These are phyloP conservation scores for Thamnaconus septentrionalis DNA, from an alignment of 2,113 vertebrate species.

Conservation along the genomic window DNA sequence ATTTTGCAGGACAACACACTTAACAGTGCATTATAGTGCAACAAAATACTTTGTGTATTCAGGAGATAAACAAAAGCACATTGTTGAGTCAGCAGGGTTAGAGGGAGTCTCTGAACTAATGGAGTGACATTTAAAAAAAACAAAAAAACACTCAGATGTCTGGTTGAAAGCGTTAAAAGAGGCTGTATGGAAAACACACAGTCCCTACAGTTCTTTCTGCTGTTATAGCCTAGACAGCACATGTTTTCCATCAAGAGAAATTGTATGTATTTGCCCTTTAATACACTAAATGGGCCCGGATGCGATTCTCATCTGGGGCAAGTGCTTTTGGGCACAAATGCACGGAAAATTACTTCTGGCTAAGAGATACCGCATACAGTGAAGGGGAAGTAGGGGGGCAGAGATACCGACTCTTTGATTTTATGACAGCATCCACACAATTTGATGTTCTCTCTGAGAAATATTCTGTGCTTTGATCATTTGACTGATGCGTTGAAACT, in stretches of 20 bases:
- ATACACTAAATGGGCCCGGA: constrained; percentile 53
- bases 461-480: constrained; percentile 13
- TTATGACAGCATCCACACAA: constrained; percentile 43
- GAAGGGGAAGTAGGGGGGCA: constrained; percentile 2
- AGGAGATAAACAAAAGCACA: constrained; percentile 28
- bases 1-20: constrained; percentile 25
- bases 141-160: constrained; percentile 6
- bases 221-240: constrained; percentile 22
- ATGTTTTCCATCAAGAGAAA: constrained; percentile 49
- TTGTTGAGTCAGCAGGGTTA: constrained; percentile 43
- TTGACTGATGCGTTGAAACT: constrained; percentile 8
- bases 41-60: constrained; percentile 25
- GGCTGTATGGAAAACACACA: constrained; percentile 37
- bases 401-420: constrained; percentile 26
- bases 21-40: constrained; percentile 21
- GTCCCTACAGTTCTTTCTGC: constrained; percentile 4
- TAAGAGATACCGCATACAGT: constrained; percentile 16
- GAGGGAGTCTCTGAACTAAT: constrained; percentile 47
- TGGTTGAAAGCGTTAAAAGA: constrained; percentile 38
- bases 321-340: constrained; percentile 49
- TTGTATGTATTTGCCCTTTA: constrained; percentile 53
- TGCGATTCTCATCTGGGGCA: constrained; percentile 48
- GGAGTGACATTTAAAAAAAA: constrained; percentile 30
- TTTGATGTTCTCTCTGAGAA: constrained; percentile 35
- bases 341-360: constrained; percentile 48